phyloP scores from a whole-genome alignment of 1,140 invertebrate genomes.

The Pogonomyrmex barbatus region DNA sequence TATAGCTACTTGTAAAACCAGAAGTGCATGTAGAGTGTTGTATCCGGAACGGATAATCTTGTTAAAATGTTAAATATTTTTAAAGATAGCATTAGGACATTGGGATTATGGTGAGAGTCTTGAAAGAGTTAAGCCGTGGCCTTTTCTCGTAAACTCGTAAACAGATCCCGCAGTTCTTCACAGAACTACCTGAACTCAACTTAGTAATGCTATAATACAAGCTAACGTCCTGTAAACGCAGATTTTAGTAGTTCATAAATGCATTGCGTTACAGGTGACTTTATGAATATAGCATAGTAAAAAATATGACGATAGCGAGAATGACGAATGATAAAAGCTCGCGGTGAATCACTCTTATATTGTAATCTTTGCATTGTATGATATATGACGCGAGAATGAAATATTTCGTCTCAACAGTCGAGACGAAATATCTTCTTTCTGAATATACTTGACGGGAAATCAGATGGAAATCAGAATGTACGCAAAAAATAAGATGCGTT shows the following conservation, averaged over 20 bases:
- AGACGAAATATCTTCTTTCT: constrained; percentile 22
- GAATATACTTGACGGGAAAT: neutral
- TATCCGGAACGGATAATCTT: constrained; percentile 17
- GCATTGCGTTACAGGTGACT: constrained; percentile 16
- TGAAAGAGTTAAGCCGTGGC: constrained; percentile 15
- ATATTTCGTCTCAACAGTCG: constrained; percentile 44
- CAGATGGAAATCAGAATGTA: neutral
- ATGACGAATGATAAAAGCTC: constrained; percentile 65
- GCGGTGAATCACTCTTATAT: constrained; percentile 58
- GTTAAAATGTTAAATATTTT: neutral
- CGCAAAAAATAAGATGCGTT: neutral
- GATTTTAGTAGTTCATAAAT: constrained; percentile 25
- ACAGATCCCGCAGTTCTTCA: constrained; percentile 32
- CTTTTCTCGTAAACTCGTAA: constrained; percentile 38
- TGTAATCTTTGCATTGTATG: constrained; percentile 60
- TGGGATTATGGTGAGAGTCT: constrained; percentile 14
- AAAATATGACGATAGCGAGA: constrained; percentile 60
- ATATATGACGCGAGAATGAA: constrained; percentile 53
- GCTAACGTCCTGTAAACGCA: neutral
- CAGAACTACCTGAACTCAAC: constrained; percentile 1
- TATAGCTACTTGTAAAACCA: neutral
- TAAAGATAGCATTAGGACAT: neutral
- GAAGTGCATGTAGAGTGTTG: neutral
- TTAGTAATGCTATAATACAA: constrained; percentile 24
- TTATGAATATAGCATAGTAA: constrained; percentile 30